Percentiles rank a stretch among this genome's conserved stretches.
These are phyloP conservation scores for Haliclona indistincta DNA, from an alignment of 37 sponge, comb jelly and placozoan genomes.

Conservation along the genomic window DNA sequence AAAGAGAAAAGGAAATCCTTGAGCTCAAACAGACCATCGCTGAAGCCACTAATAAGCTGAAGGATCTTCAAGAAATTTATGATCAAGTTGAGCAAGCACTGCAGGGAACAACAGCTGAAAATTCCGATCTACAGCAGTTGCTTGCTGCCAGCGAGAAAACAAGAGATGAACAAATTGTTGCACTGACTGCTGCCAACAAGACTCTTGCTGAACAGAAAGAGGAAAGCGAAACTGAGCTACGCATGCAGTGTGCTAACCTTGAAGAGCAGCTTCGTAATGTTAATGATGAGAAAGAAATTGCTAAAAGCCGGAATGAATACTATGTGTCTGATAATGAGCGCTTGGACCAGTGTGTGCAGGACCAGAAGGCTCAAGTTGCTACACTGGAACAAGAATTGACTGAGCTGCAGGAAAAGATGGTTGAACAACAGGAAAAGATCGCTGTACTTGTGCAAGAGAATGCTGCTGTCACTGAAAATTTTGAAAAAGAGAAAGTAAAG, in stretches of 20 bases:
- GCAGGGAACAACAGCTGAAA: not conserved
- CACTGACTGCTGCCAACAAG: not conserved
- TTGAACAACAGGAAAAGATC: slow-evolving; percentile 19
- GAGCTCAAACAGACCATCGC: not conserved
- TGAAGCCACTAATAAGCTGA: slow-evolving; percentile 11
- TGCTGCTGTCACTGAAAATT: not conserved
- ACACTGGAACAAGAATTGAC: not conserved
- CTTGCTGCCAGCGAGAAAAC: not conserved
- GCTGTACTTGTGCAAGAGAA: slow-evolving; percentile 14
- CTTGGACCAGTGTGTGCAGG: not conserved
- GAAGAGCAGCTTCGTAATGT: not conserved
- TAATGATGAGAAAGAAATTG: not conserved
- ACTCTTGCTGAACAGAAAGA: not conserved
- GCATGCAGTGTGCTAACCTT: not conserved
- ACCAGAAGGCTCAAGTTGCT: not conserved
- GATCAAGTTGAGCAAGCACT: not conserved
- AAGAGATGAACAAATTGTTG: not conserved
- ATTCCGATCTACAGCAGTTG: not conserved
- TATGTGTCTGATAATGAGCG: slow-evolving; percentile 3
- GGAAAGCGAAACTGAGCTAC: not conserved
- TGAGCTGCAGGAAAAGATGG: slow-evolving; percentile 14
- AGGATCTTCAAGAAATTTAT: not conserved
- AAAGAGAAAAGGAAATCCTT: slow-evolving; percentile 1
- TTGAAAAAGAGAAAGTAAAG: not conserved
- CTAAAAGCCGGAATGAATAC: not conserved